Conservation (phyloP, 2,888 invertebrate species). For the Cacoxenus indagator region DNA sequence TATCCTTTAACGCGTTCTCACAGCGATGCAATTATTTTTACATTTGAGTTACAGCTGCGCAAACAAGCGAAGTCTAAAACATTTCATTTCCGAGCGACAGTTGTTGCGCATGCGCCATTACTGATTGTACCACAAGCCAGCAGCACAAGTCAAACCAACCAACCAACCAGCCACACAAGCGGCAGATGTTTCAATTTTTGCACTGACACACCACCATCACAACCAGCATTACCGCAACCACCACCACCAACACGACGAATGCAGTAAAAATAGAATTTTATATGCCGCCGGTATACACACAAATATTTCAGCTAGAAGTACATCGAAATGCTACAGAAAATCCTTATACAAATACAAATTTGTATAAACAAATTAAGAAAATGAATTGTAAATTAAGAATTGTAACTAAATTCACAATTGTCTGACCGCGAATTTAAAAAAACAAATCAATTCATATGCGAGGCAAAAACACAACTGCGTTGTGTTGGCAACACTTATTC, state of each 20-base stretch:
- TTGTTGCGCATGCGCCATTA: constrained; percentile 16
- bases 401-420: too few relatives aligned
- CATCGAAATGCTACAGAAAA: background rate
- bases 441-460: too few relatives aligned
- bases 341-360: too few relatives aligned
- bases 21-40: background rate
- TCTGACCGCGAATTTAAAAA: too few relatives aligned
- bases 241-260: background rate
- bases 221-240: background rate
- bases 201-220: background rate
- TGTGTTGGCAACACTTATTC: too few relatives aligned
- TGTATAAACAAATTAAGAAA: background rate
- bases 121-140: background rate
- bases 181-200: background rate
- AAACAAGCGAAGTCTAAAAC: background rate
- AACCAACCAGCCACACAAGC: background rate
- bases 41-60: constrained; percentile 10
- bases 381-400: too few relatives aligned
- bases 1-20: background rate
- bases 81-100: constrained; percentile 6
- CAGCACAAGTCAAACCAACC: background rate
- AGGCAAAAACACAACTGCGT: too few relatives aligned
- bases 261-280: background rate
- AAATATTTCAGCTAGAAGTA: background rate
- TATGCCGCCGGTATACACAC: background rate